Percentiles rank a stretch among this genome's conserved stretches.
Evolutionary conservation across 2,888 invertebrate genomes (phyloP).

Genomic region (Neoaliturus tenellus): DNA sequence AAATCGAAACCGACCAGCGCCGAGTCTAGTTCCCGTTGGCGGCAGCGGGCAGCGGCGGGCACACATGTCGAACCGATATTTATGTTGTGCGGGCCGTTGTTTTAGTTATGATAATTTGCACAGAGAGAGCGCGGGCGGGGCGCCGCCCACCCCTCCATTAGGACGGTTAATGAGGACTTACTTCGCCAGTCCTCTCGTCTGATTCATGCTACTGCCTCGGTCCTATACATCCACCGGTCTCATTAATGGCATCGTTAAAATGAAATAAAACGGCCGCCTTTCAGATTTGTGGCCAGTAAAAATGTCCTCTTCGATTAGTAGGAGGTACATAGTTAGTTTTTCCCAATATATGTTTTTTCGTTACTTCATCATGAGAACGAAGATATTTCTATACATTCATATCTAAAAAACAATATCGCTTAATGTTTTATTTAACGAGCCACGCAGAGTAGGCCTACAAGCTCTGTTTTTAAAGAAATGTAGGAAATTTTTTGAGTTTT

Average conservation of each 20-base stretch:
- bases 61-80: conserved; percentile 25
- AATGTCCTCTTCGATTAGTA: neutral
- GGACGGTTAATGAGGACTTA: conserved; percentile 51
- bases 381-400: no score
- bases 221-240: neutral
- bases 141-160: conserved; percentile 20
- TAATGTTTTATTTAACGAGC: no score
- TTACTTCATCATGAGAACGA: no score
- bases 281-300: conserved; percentile 7
- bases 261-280: conserved; percentile 12
- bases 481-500: no score
- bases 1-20: no score
- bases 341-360: no score
- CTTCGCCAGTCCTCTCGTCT: neutral
- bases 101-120: conserved; percentile 54
- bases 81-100: conserved; percentile 50
- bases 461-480: no score
- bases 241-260: conserved; percentile 16
- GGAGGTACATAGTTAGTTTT: no score
- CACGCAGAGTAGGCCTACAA: no score
- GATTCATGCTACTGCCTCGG: neutral
- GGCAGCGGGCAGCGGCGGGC: neutral
- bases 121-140: conserved; percentile 26
- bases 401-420: no score
- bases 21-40: no score